Evolutionary conservation across 2,888 invertebrate species (phyloP), one percentile per base, ranked within the genome.

Genomic region (Ptycholaimellus sp.): DNA sequence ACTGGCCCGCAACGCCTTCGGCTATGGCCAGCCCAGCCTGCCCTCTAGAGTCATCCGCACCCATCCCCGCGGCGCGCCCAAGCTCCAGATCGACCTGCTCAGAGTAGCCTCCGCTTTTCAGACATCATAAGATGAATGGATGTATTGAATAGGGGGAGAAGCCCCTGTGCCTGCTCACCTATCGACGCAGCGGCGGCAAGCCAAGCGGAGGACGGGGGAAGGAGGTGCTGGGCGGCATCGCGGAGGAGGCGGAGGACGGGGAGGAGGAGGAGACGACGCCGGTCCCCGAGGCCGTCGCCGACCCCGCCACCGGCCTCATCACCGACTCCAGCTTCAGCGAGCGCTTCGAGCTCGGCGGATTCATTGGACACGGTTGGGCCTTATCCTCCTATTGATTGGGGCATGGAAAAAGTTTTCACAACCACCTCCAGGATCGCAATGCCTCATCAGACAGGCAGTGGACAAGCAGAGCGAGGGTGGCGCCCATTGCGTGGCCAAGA

Each of bases 11-110:
- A 93, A 93, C 63, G 72, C 73, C 36, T 80, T 90, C 54, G 90
- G 90, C 1, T 81, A 81, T 76, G 81, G 87, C 60, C 77, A 78
- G 37, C 74, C 75, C 55, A 81, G 83, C 33, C 74, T 78, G 43
- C 74, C 79, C 33, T 47, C 48, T 32, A 35, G 57, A 33, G 57
- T 57, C 30, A 50, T 56, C 16, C 48, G 53, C 21, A 57, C 56
- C 3, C 56, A 57, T 41, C 49, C 45, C 20, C 42, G 49, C 35
- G 54, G 49, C 35, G 66, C 70, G 2, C 67, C 72, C 0, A 78
- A 76, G 57, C 69, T 83, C 25, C 72, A 74, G 54, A 66, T 83
- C 19, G 57, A 54, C 23, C 40, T 47, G 25, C 39, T 56, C 32
- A 43, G 44, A 25, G 31, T 36, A 4, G 49, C 36, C 11, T 33